These are phyloP conservation scores for Acrobasis suavella DNA, from an alignment of 2,888 invertebrate genomes.

Conservation along the genomic window DNA sequence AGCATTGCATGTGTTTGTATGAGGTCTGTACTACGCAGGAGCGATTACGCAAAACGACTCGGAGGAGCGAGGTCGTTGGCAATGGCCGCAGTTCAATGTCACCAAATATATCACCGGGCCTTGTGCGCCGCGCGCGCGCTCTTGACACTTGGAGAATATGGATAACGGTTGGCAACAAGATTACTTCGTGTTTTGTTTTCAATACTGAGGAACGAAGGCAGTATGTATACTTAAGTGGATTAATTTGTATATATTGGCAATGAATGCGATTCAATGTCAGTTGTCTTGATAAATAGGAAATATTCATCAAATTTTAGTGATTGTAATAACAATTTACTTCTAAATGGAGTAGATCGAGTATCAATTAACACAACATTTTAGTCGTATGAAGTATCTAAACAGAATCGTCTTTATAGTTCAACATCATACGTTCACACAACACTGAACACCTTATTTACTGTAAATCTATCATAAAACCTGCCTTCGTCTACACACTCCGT, in stretches of 20 bases:
- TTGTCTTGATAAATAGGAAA: background rate
- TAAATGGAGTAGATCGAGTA: too few species aligned
- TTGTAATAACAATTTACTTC: background rate
- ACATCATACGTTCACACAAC: too few species aligned
- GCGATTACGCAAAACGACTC: conserved; percentile 79
- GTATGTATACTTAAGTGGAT: background rate
- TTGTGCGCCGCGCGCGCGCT: conserved; percentile 37
- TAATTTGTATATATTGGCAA: background rate
- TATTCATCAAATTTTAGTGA: background rate
- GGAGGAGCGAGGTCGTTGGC: conserved; percentile 81
- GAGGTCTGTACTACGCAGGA: conserved; percentile 65
- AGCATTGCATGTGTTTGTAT: conserved; percentile 46
- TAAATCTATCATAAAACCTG: too few species aligned
- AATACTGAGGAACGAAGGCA: background rate
- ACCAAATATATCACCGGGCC: conserved; percentile 80
- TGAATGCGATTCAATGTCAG: background rate
- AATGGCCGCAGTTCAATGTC: conserved; percentile 82
- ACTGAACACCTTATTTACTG: too few species aligned
- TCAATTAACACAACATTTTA: too few species aligned
- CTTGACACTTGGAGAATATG: conserved; percentile 54
- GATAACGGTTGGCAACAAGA: conserved; percentile 8
- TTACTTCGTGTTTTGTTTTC: background rate
- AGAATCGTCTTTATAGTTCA: too few species aligned
- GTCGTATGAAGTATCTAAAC: too few species aligned
- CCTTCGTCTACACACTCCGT: too few species aligned